These are phyloP conservation scores for Melieria omissa DNA, from an alignment of 2,888 invertebrate species.

Conservation along the genomic window DNA sequence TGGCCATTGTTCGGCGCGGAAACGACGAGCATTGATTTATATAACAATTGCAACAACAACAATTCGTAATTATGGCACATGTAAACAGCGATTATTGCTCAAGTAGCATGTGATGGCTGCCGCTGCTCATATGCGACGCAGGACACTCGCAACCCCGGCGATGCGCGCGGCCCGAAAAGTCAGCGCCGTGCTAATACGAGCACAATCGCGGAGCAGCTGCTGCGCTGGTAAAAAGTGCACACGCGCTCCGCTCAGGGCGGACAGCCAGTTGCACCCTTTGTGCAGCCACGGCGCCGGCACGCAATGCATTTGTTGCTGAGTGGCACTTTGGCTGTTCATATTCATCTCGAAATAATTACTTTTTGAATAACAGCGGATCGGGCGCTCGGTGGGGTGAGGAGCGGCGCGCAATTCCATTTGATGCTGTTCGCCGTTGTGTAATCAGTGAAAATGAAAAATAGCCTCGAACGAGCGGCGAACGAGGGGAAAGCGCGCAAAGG, in stretches of 20 bases:
- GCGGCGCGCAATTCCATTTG: too few species aligned
- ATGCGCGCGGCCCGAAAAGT: background rate
- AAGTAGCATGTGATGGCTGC: slow-evolving; percentile 16
- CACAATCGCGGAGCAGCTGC: background rate
- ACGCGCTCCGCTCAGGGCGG: background rate
- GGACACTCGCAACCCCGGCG: too few species aligned
- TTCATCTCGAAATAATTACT: slow-evolving; percentile 47
- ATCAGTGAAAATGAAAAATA: slow-evolving; percentile 45
- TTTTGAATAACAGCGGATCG: slow-evolving; percentile 39
- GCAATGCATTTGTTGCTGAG: slow-evolving; percentile 32
- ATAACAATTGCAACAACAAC: slow-evolving; percentile 45
- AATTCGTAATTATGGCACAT: slow-evolving; percentile 49
- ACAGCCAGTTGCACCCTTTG: background rate
- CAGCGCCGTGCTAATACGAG: background rate
- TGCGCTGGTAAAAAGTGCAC: slow-evolving; percentile 1
- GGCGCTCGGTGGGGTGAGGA: background rate
- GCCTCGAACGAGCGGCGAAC: slow-evolving; percentile 28
- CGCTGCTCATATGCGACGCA: background rate
- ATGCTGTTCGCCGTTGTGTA: slow-evolving; percentile 30
- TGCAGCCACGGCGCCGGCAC: slow-evolving; percentile 9
- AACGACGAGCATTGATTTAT: slow-evolving; percentile 46
- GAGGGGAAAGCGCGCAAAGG: slow-evolving; percentile 8
- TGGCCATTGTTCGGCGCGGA: background rate
- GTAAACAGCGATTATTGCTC: slow-evolving; percentile 45
- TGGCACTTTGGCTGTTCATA: slow-evolving; percentile 44